A percentile compares a stretch with the other conserved stretches of the same genome.
phyloP scores from a whole-genome alignment of 1,140 invertebrate species.

The Lepidurus arcticus region DNA sequence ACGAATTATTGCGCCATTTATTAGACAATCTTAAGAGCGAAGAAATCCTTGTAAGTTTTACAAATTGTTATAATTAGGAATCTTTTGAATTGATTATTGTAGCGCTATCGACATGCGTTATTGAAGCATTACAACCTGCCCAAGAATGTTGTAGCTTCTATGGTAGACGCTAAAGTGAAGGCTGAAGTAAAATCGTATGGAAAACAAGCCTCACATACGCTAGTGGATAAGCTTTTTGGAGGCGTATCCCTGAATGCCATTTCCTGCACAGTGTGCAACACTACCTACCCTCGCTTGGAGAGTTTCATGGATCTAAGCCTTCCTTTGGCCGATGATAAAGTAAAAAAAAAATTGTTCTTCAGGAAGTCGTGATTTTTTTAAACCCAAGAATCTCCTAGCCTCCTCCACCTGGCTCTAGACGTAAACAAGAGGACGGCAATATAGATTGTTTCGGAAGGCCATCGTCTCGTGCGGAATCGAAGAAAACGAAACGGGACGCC shows the following conservation, averaged over 20 bases:
- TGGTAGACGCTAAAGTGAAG: slow-evolving; percentile 64
- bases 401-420: not conserved
- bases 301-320: slow-evolving; percentile 91
- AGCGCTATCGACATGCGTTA: slow-evolving; percentile 71
- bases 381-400: not conserved
- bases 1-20: slow-evolving; percentile 84
- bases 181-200: slow-evolving; percentile 67
- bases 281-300: slow-evolving; percentile 78
- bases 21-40: slow-evolving; percentile 71
- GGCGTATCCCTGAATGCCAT: slow-evolving; percentile 83
- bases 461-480: slow-evolving; percentile 24
- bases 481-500: slow-evolving; percentile 33
- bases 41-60: slow-evolving; percentile 45
- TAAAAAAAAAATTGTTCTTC: slow-evolving; percentile 35
- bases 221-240: slow-evolving; percentile 79
- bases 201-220: slow-evolving; percentile 68
- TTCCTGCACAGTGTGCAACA: slow-evolving; percentile 79
- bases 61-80: not conserved
- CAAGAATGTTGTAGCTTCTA: slow-evolving; percentile 57
- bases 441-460: not conserved
- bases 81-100: slow-evolving; percentile 42
- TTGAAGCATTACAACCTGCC: slow-evolving; percentile 61
- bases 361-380: not conserved
- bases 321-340: slow-evolving; percentile 64
- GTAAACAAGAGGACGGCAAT: slow-evolving; percentile 20